Base-by-base conservation (phyloP, 2,113 vertebrate genomes). In the Piprites chloris region DNA sequence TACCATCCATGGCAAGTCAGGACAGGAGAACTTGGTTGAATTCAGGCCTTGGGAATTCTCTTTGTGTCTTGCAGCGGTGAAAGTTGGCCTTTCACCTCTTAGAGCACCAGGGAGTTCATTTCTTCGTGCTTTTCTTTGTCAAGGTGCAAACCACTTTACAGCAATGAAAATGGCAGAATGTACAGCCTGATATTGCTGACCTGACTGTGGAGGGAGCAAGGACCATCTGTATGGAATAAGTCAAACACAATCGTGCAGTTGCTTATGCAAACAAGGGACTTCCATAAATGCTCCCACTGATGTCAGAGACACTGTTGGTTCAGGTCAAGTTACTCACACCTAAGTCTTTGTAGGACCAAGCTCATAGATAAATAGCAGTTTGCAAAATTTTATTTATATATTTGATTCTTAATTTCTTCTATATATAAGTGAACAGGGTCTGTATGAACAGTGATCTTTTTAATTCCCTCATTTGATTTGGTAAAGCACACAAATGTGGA, bases 241-340 rank as follows among this genome's bases (percentile, higher is more conserved):
- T 39, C 22, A 49, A 65, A 58, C 65, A 52, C 89, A 84, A 14
- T 59, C 62, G 86, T 91, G 73, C 76, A 74, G 65, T 56, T 83
- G 85, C 71, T 91, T 66, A 41, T 76, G 67, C 78, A 55, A 59
- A 63, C 62, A 69, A 19, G 14, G 68, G 87, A 87, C 56, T 92
- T 66, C 46, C 35, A 67, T 71, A 74, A 95, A 67, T 80, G 78
- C 47, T 82, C 10, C 42, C 21, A 41, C 28, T 94, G 88, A 94
- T 32, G 11, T 94, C 90, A 88, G 59, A 85, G 87, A 65, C 52
- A 52, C 47, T 74, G 19, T 61, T 59, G 0, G 41, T 39, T 88
- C 65, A 77, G 93, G 75, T 93, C 75, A 44, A 18, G 59, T 94
- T 91, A 93, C 90, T 83, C 71, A 77, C 77, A 77, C 68, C 55